phyloP scores from a whole-genome alignment of 37 sponge, comb jelly and placozoan genomes.

The Tethya wilhelma region DNA sequence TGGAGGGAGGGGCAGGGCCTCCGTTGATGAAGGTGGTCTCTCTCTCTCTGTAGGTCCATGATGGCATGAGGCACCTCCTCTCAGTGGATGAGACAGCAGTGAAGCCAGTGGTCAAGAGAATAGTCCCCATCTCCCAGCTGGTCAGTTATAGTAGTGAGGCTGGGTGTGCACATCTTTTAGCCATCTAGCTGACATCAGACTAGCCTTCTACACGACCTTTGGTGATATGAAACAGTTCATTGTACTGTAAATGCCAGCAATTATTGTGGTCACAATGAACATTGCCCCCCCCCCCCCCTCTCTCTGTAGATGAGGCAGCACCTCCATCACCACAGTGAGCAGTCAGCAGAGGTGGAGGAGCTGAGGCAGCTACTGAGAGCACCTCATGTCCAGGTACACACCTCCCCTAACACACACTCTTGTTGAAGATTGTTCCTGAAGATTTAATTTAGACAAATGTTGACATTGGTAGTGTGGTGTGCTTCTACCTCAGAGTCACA shows the following conservation, averaged over 20 bases:
- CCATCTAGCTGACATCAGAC: constrained; percentile 8
- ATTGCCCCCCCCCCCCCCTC: background rate
- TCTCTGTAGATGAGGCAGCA: constrained; percentile 31
- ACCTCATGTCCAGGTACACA: constrained; percentile 75
- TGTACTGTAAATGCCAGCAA: no score
- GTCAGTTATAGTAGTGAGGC: constrained; percentile 7
- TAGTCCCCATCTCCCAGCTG: constrained; percentile 26
- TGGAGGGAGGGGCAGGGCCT: background rate
- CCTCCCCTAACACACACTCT: no score
- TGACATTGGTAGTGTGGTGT: no score
- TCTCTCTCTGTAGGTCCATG: constrained; percentile 45
- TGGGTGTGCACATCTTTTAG: background rate
- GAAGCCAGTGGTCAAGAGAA: constrained; percentile 20
- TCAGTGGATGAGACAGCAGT: background rate
- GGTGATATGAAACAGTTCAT: no score
- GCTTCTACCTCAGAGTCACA: background rate
- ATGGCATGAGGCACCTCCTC: constrained; percentile 33
- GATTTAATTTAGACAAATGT: no score
- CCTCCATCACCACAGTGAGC: constrained; percentile 37
- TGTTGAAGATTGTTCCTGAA: no score
- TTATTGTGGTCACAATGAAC: no score
- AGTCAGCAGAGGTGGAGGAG: constrained; percentile 44
- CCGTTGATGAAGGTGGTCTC: background rate
- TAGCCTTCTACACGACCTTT: no score
- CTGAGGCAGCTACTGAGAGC: constrained; percentile 64